Conservation (phyloP, 2,888 invertebrate species). For the Panzeria rudis region DNA sequence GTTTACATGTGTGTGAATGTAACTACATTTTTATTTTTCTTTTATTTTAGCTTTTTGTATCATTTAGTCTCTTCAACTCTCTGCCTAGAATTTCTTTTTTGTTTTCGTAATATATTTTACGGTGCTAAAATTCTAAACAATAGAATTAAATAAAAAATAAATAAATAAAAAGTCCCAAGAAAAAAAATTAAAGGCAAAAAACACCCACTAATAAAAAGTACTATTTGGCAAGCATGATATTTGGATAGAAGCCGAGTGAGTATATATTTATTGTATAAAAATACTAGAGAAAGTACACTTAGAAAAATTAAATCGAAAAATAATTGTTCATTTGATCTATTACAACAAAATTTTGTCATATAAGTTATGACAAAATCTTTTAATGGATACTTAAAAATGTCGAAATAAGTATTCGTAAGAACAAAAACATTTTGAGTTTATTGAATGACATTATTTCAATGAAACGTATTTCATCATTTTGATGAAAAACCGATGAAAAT, state of each 20-base stretch:
- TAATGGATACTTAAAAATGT: no score
- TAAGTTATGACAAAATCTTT: no score
- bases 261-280: not conserved
- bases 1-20: slow-evolving; percentile 48
- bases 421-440: no score
- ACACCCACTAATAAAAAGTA: slow-evolving; percentile 40
- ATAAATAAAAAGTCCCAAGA: slow-evolving; percentile 17
- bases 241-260: slow-evolving; percentile 67
- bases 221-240: slow-evolving; percentile 63
- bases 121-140: slow-evolving; percentile 54
- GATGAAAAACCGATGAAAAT: no score
- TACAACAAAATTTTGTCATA: no score
- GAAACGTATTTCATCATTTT: no score
- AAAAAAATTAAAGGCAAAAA: slow-evolving; percentile 10
- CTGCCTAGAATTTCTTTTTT: not conserved
- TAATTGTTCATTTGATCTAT: no score
- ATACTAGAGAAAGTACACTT: slow-evolving; percentile 17
- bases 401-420: no score
- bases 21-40: slow-evolving; percentile 2
- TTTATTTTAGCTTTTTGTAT: not conserved
- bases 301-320: not conserved
- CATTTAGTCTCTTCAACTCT: not conserved
- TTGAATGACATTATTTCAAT: no score
- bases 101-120: slow-evolving; percentile 32
- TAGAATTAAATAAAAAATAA: slow-evolving; percentile 28